Percentiles rank a stretch among this genome's conserved stretches.
These are phyloP conservation scores for Molossus molossus DNA, from an alignment of 2,797 vertebrate species.

Conservation along the genomic window DNA sequence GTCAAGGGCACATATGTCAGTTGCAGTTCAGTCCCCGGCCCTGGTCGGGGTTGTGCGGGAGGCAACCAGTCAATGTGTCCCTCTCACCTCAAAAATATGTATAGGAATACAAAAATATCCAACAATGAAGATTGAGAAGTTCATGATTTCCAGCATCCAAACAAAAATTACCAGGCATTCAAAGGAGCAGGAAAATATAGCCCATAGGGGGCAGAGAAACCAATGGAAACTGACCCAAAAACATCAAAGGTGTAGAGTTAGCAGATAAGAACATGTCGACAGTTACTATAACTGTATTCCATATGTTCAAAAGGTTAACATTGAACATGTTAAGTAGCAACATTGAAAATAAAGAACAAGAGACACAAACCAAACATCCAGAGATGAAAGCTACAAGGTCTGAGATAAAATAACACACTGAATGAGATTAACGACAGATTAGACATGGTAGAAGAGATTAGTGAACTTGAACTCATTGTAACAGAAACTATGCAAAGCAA, in stretches of 20 bases:
- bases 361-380: not conserved
- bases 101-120: not conserved
- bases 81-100: not conserved
- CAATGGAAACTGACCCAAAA: not conserved
- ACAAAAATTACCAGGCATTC: not conserved
- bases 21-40: too few relatives aligned
- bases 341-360: not conserved
- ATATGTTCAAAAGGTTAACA: not conserved
- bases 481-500: not conserved
- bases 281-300: not conserved
- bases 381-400: not conserved
- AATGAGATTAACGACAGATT: not conserved
- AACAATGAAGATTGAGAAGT: not conserved
- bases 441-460: not conserved
- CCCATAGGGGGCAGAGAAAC: not conserved
- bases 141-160: not conserved
- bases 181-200: not conserved
- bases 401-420: not conserved
- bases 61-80: too few relatives aligned
- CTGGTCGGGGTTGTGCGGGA: too few relatives aligned
- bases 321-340: not conserved
- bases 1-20: too few relatives aligned
- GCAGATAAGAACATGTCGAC: not conserved
- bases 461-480: not conserved
- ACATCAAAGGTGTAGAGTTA: not conserved